Percentiles rank a stretch among this genome's conserved stretches.
These are phyloP conservation scores for Drosophila pachea DNA, from an alignment of 1,140 invertebrate species.

Conservation along the genomic window DNA sequence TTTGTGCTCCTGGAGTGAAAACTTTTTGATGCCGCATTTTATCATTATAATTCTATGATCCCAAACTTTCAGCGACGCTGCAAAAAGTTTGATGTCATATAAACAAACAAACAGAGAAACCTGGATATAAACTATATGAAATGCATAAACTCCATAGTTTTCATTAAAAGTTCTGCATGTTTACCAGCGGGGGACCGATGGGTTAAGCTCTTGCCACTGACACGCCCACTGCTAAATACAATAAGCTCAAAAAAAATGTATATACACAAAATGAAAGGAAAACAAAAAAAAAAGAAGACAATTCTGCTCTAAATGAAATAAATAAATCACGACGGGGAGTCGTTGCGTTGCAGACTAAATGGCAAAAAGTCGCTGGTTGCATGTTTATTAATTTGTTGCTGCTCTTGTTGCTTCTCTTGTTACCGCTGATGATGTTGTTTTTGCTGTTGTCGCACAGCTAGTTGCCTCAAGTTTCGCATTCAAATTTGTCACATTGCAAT, in stretches of 20 bases:
- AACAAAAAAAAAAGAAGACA: slow-evolving; percentile 17
- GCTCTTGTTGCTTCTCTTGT: slow-evolving; percentile 37
- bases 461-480: slow-evolving; percentile 52
- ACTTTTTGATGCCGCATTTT: slow-evolving; percentile 48
- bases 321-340: slow-evolving; percentile 28
- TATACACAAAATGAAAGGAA: slow-evolving; percentile 23
- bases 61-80: slow-evolving; percentile 14
- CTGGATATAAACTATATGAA: not conserved
- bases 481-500: slow-evolving; percentile 42
- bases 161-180: slow-evolving; percentile 24
- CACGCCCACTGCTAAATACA: slow-evolving; percentile 29
- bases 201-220: slow-evolving; percentile 6
- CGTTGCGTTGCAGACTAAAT: slow-evolving; percentile 35
- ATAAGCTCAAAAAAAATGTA: not conserved
- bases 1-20: slow-evolving; percentile 16
- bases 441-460: slow-evolving; percentile 34
- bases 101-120: slow-evolving; percentile 1
- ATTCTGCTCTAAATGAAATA: slow-evolving; percentile 3
- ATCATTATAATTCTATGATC: slow-evolving; percentile 57
- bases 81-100: slow-evolving; percentile 45
- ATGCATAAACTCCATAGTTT: slow-evolving; percentile 8
- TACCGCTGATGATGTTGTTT: slow-evolving; percentile 12
- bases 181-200: slow-evolving; percentile 9
- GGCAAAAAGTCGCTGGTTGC: slow-evolving; percentile 57
- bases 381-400: slow-evolving; percentile 65